These are phyloP conservation scores for Plagodis pulveraria DNA, from an alignment of 2,888 invertebrate species.

Conservation along the genomic window DNA sequence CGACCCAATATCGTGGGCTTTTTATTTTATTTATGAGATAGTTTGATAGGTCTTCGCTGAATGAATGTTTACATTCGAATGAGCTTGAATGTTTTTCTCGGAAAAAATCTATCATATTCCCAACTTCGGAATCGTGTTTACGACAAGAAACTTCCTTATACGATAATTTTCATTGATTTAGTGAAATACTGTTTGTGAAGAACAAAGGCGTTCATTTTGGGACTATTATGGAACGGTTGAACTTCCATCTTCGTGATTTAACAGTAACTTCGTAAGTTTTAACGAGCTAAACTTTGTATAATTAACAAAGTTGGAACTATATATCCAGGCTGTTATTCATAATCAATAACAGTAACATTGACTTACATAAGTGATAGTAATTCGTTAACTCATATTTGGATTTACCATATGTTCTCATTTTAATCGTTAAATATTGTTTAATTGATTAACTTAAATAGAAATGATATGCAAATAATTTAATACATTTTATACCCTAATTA, in stretches of 20 bases:
- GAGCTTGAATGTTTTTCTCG: conserved; percentile 30
- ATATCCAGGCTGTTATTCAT: conserved; percentile 27
- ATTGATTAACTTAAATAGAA: too few relatives aligned
- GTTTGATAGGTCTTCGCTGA: conserved; percentile 49
- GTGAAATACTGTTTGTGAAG: conserved; percentile 12
- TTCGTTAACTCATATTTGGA: too few relatives aligned
- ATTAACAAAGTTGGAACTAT: conserved; percentile 46
- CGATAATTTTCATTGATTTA: conserved; percentile 22
- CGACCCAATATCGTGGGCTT: conserved; percentile 70
- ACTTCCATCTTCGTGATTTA: conserved; percentile 57
- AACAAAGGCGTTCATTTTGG: conserved; percentile 41
- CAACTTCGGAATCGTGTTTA: conserved; percentile 31
- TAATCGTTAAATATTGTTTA: too few relatives aligned
- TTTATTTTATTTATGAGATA: conserved; percentile 72
- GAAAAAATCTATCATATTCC: conserved; percentile 34
- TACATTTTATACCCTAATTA: too few relatives aligned
- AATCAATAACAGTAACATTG: conserved; percentile 27
- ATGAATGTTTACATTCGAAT: conserved; percentile 48
- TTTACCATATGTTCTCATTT: too few relatives aligned
- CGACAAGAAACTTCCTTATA: conserved; percentile 16
- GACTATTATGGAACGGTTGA: conserved; percentile 54
- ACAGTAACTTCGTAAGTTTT: conserved; percentile 61
- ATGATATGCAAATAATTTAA: too few relatives aligned
- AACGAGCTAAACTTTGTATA: conserved; percentile 62
- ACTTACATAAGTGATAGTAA: conserved; percentile 13